Evolutionary conservation across 2,113 vertebrate genomes (phyloP).

Genomic region (Montifringilla adamsi): DNA sequence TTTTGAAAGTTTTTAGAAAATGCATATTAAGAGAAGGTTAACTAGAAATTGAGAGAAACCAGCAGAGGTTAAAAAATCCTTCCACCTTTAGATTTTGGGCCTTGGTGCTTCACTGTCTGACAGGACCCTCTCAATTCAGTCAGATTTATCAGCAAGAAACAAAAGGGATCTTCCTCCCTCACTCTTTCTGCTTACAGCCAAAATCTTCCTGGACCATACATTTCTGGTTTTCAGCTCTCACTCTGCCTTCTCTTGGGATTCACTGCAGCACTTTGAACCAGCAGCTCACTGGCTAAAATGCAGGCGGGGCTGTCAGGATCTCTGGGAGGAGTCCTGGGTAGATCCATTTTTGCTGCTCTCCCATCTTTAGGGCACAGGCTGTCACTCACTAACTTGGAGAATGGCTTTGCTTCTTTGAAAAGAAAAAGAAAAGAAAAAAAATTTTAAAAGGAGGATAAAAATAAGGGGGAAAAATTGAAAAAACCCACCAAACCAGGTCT

Average conservation of each 20-base stretch:
- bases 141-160: background rate
- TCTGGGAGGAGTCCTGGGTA: background rate
- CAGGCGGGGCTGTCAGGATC: background rate
- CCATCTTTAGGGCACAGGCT: background rate
- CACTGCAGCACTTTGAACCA: background rate
- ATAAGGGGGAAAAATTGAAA: too few relatives aligned
- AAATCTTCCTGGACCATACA: background rate
- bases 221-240: background rate
- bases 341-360: background rate
- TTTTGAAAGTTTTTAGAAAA: background rate
- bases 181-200: background rate
- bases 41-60: background rate
- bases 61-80: background rate
- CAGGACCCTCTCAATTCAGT: background rate
- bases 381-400: background rate
- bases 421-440: too few relatives aligned
- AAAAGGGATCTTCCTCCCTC: background rate
- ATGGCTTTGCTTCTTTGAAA: background rate
- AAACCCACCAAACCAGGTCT: background rate
- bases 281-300: background rate
- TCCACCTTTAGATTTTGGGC: background rate
- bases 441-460: background rate
- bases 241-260: background rate
- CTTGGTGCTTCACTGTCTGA: background rate
- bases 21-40: background rate